Evolutionary conservation across 2,888 invertebrate genomes (phyloP), one percentile per base, ranked within the genome.

Genomic region (Andrena camellia): DNA sequence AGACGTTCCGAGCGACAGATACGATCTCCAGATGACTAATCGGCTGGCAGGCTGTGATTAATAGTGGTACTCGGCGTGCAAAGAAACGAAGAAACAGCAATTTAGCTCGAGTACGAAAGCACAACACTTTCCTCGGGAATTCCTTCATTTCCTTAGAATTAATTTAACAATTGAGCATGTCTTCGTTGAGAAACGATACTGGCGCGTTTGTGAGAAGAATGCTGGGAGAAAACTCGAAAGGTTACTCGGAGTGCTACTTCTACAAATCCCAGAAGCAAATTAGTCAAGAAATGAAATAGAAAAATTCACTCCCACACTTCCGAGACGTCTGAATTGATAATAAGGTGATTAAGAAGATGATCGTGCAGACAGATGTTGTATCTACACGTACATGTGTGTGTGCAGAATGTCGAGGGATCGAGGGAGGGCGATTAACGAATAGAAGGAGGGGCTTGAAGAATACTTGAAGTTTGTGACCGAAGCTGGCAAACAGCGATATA

Each of bases 401-500:
- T n/a, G 20, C 23, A n/a, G 26, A 23, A 42, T 80, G 29, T 69
- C 4, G 5, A 63, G 52, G 72, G 69, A 69, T 33, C 1, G 10
- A 17, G n/a, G 6, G 52, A 29, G 10, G 1, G 7, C 13, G 35
- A 31, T 3, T 62, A 48, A 80, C 52, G 67, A 64, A 75, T 75
- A 73, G 84, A 69, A 75, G 72, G 80, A 26, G 83, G 87, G 86
- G 79, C 74, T 87, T 74, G 81, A 86, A 88, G 87, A 89, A 83
- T 88, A 90, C 80, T 89, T 88, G 83, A 89, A 90, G 83, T 90
- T 29, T 84, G 88, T 91, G 91, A 91, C 91, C 91, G 90, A 92
- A 90, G 92, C 92, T 91, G 91, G 87, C 88, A 92, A 90, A 92
- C 90, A 92, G 88, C 90, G 90, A 88, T 91, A 90, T 89, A 91